Conservation (phyloP, 2,113 vertebrate genomes). For the Telmatochromis brachygnathus region DNA sequence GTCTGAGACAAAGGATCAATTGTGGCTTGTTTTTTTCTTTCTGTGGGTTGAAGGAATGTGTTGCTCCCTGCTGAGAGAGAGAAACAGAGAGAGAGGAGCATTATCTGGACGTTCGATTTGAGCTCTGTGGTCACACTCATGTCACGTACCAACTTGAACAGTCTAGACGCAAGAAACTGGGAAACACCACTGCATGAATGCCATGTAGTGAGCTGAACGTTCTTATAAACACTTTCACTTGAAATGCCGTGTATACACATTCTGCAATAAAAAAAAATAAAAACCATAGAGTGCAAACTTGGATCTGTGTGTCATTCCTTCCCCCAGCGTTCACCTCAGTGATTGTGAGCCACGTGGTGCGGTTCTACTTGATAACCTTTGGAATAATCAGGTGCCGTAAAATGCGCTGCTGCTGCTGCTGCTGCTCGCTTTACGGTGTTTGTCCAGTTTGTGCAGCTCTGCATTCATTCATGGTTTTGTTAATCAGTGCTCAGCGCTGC, state of each 20-base stretch:
- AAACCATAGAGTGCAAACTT: conserved; percentile 8
- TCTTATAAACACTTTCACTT: conserved; percentile 47
- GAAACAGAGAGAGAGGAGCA: conserved; percentile 20
- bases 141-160: not conserved
- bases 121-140: conserved; percentile 40
- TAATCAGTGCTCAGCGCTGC: not conserved
- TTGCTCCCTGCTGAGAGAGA: conserved; percentile 5
- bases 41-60: conserved; percentile 65
- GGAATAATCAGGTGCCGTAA: not conserved
- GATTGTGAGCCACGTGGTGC: not conserved
- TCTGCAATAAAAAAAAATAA: conserved; percentile 66
- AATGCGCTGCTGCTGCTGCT: not conserved
- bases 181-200: not conserved
- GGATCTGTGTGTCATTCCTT: not conserved
- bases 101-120: conserved; percentile 56
- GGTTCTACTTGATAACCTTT: not conserved
- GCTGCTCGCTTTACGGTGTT: not conserved
- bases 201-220: conserved; percentile 14
- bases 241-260: conserved; percentile 71
- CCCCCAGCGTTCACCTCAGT: not conserved
- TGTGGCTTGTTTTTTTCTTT: conserved; percentile 57
- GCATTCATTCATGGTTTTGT: not conserved
- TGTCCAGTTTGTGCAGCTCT: not conserved
- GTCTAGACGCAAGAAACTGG: conserved; percentile 11
- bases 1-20: conserved; percentile 18